Base-by-base conservation (phyloP, 37 sponge, comb jelly and placozoan genomes). In the Ephydatia muelleri region DNA sequence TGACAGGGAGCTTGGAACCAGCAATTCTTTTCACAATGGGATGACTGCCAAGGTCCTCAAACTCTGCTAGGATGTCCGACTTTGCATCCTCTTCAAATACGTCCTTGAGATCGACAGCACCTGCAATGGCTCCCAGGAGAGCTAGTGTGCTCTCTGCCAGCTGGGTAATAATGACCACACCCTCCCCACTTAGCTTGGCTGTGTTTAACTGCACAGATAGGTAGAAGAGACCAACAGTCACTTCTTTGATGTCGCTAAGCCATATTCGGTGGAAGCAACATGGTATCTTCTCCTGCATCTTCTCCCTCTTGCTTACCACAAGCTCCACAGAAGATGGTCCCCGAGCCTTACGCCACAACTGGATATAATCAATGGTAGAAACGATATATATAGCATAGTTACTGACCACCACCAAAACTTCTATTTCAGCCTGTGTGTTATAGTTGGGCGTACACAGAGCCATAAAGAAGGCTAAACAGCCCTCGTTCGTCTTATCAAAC, bases 361-460 rank as follows among this genome's bases (percentile, higher is more conserved):
- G 77, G 21, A 91, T 86, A 34, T 76, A 69, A 5, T 91, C 79
- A 3, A 77, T 30, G 57, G 86, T 86, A 3, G 91, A 78, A 25
- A 91, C 80, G 0, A 91, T 26, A 71, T 91, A 91, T 32, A 91
- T 11, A 27, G 86, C 91, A 72, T 86, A 86, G 67, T 82, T 86
- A 40, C 91, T 91, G 32, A 40, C 69, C 21, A 86, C 37, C 6
- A 91, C 83, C 72, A 77, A 91, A 29, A 67, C 73, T 35, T 91
- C 86, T 37, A 91, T 49, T 19, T 91, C 86, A n/a, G 34, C 21
- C 25, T 64, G n/a, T 1, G 73, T 75, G 36, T 29, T 34, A 0
- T 14, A 16, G 13, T 49, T 26, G 6, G 71, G 70, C 22, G 79
- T 70, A 35, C 83, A 91, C 43, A 79, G 78, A 0, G 86, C 79